phyloP scores from a whole-genome alignment of 1,140 invertebrate genomes.

The Stenopsyche tienmushanensis region DNA sequence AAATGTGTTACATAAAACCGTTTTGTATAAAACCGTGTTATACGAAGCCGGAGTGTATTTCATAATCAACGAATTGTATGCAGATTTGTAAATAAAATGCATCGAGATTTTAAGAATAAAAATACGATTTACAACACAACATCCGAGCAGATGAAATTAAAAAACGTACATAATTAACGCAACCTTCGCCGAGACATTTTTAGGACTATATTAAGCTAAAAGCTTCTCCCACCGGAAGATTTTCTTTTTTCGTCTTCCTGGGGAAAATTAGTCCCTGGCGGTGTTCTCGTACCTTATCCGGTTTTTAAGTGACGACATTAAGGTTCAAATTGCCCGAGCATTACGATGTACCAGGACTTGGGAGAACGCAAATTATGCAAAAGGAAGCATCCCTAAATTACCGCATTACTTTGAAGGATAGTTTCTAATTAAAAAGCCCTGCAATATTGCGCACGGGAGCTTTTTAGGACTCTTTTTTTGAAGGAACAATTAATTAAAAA shows the following conservation, averaged over 20 bases:
- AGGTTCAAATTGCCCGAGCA: background rate
- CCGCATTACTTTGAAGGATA: constrained; percentile 5
- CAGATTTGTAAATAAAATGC: too few relatives aligned
- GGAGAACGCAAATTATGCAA: background rate
- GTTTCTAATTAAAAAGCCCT: constrained; percentile 3
- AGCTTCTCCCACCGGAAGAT: background rate
- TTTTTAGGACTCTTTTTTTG: too few relatives aligned
- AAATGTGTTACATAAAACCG: too few relatives aligned
- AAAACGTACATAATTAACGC: background rate
- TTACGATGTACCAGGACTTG: background rate
- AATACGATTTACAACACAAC: too few relatives aligned
- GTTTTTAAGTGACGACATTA: constrained; percentile 8
- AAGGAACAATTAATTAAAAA: too few relatives aligned
- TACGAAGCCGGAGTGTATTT: too few relatives aligned
- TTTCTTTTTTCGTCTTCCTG: background rate
- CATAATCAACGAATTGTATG: too few relatives aligned
- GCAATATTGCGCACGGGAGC: background rate
- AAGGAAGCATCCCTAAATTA: background rate
- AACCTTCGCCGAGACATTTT: background rate
- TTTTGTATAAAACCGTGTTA: too few relatives aligned
- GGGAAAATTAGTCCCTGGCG: background rate
- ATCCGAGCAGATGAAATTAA: background rate
- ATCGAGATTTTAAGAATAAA: too few relatives aligned
- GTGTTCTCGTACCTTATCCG: background rate
- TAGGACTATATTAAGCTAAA: background rate